Conservation (phyloP, 2,113 vertebrate species). For the Tonatia bakeri region DNA sequence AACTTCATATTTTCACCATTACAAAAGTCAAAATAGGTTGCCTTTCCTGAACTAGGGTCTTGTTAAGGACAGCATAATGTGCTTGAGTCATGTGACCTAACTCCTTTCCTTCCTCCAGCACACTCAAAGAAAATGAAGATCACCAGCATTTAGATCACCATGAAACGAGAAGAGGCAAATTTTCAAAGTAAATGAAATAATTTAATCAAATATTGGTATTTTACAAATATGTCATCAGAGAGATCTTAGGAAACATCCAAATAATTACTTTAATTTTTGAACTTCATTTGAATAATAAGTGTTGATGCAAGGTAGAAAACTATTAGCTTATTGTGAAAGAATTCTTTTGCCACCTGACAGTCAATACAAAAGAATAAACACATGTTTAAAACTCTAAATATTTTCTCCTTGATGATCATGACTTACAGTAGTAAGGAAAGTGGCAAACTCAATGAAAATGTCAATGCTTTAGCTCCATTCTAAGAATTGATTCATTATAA, state of each 20-base stretch:
- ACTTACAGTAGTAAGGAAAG: not conserved
- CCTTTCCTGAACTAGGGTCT: not conserved
- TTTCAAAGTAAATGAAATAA: slow-evolving; percentile 16
- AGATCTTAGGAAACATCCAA: not conserved
- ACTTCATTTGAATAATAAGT: not conserved
- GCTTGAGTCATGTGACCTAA: not conserved
- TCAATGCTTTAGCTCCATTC: not conserved
- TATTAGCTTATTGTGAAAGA: not conserved
- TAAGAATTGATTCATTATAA: not conserved
- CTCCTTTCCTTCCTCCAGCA: not conserved
- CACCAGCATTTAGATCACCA: not conserved
- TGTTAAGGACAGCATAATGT: not conserved
- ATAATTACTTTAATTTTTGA: not conserved
- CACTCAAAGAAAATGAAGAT: not conserved
- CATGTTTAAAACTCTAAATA: slow-evolving; percentile 7
- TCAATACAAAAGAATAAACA: not conserved
- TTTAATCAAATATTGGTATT: not conserved
- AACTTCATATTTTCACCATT: slow-evolving; percentile 26
- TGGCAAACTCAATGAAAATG: not conserved
- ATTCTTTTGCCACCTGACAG: not conserved
- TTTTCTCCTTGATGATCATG: not conserved
- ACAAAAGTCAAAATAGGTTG: slow-evolving; percentile 37
- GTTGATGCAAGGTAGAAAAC: not conserved
- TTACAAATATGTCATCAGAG: not conserved
- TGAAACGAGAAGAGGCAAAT: not conserved